These are phyloP conservation scores for Bos indicus DNA, from an alignment of 2,113 vertebrate genomes.

Conservation along the genomic window DNA sequence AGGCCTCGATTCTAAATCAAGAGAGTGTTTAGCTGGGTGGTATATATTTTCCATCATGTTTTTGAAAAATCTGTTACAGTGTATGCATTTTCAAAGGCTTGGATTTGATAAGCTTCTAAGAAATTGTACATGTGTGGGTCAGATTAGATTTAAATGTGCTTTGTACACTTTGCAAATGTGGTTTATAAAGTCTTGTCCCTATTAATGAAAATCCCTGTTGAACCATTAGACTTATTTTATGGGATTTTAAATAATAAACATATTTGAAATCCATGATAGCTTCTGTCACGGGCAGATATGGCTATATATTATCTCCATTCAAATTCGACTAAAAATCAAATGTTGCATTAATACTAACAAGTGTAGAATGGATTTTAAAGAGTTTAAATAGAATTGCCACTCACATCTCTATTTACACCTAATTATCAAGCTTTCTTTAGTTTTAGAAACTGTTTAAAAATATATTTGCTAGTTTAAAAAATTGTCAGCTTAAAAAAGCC, in stretches of 20 bases:
- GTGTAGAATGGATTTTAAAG: conserved; percentile 51
- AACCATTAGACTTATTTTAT: not conserved
- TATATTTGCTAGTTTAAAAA: conserved; percentile 68
- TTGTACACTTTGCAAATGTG: conserved; percentile 14
- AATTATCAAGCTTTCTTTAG: conserved; percentile 74
- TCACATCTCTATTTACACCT: conserved; percentile 69
- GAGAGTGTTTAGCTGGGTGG: conserved; percentile 74
- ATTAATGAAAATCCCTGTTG: conserved; percentile 9
- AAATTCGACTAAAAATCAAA: conserved; percentile 54
- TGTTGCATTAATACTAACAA: conserved; percentile 62
- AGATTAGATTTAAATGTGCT: conserved; percentile 50
- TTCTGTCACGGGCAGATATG: not conserved
- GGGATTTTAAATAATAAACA: not conserved
- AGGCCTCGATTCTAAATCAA: conserved; percentile 76
- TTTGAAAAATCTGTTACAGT: conserved; percentile 77
- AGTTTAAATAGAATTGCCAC: conserved; percentile 69
- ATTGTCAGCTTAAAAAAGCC: conserved; percentile 54
- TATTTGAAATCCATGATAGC: conserved; percentile 12
- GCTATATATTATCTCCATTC: not conserved
- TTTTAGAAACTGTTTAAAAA: conserved; percentile 72
- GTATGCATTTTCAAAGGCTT: conserved; percentile 73
- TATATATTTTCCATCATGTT: conserved; percentile 76
- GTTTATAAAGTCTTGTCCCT: not conserved
- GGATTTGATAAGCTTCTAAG: conserved; percentile 70
- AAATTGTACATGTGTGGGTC: conserved; percentile 66